Evolutionary conservation across 2,797 vertebrate genomes (phyloP).

Genomic region (Pseudochirops corinnae): DNA sequence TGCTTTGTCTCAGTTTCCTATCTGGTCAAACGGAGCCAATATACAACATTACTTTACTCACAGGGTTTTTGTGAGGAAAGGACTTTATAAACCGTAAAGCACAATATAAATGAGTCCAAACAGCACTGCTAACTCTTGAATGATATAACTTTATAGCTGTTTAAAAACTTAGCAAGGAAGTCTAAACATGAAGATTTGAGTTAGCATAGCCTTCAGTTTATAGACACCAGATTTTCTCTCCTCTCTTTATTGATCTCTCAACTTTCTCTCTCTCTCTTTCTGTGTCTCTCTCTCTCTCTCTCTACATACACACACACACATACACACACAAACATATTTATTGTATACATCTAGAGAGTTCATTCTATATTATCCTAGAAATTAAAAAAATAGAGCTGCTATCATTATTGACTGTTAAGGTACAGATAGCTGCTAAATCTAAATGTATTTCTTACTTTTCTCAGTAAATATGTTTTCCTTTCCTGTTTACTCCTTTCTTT

Average conservation of each 20-base stretch:
- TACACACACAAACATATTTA: neutral
- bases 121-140: neutral
- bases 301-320: neutral
- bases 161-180: slow-evolving; percentile 13
- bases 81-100: neutral
- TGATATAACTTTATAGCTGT: neutral
- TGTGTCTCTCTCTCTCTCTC: too few species aligned
- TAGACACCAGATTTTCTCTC: neutral
- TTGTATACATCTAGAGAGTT: neutral
- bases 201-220: neutral
- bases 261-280: neutral
- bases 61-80: neutral
- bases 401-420: neutral
- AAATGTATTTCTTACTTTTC: neutral
- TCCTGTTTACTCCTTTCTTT: slow-evolving; percentile 9
- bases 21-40: neutral
- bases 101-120: neutral
- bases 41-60: neutral
- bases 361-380: slow-evolving; percentile 33
- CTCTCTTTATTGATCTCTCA: neutral
- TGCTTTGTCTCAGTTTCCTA: neutral
- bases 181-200: neutral
- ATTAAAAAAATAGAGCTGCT: slow-evolving; percentile 14
- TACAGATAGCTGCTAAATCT: neutral
- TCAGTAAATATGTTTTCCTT: slow-evolving; percentile 8